Evolutionary conservation across 2,888 invertebrate species (phyloP), one percentile per base, ranked within the genome.

Genomic region (Anorthoa munda): DNA sequence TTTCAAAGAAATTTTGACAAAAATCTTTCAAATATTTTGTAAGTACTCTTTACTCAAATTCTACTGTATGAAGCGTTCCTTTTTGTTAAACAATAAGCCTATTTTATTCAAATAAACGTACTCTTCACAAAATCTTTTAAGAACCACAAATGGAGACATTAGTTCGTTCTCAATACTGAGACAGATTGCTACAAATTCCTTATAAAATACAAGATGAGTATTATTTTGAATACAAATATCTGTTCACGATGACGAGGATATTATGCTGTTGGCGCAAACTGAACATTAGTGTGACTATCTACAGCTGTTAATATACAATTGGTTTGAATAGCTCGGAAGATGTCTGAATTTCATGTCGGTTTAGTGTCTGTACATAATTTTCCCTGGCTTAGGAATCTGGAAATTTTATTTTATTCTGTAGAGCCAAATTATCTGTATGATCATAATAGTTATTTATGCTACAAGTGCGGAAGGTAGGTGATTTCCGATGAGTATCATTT

Each of bases 231-330:
- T 71, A 76, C 45, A 61, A 76, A 76, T 81, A 15, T 13, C 5
- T 77, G 58, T 66, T 79, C 77, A 71, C 21, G n/a, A 18, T 77
- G 77, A 66, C 46, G 23, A 63, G 51, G 56, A 21, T 53, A 46
- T 26, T 66, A 63, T 65, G 21, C n/a, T 66, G 48, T 81, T 79
- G 81, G 81, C 69, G 69, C 81, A 23, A 50, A 21, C n/a, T 56
- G n/a, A 53, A 61, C 26, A 66, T 75, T 66, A 66, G 39, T 51
- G 26, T 39, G 64, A 51, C 55, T 7, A 65, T n/a, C 46, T 51
- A 75, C 60, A 81, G 46, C 59, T 81, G 55, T 46, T 61, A 79
- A 51, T 18, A 51, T 39, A 67, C 21, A 46, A 46, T 46, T 56
- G 46, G 39, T 63, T 11, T 46, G 13, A 55, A 58, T 63, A 23